phyloP scores from a whole-genome alignment of 2,888 invertebrate species.

The Limnephilus marmoratus region DNA sequence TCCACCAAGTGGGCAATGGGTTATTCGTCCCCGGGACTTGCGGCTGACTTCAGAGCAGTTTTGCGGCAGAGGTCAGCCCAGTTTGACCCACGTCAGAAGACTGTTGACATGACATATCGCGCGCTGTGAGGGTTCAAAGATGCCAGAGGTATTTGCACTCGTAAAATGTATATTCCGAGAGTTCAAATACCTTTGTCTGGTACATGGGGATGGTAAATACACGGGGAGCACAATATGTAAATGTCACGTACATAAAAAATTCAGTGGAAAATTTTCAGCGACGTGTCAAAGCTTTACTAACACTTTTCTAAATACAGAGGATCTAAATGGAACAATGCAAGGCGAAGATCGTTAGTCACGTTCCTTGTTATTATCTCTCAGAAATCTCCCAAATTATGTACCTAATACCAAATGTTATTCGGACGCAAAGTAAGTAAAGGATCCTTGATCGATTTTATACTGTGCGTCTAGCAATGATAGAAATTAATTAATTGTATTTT shows the following conservation, averaged over 20 bases:
- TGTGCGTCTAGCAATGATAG: no score
- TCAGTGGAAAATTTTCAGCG: background rate
- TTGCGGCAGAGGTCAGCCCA: background rate
- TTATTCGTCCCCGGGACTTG: background rate
- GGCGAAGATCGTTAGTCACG: no score
- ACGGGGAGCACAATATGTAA: background rate
- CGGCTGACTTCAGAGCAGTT: slow-evolving; percentile 1
- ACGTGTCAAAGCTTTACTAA: background rate
- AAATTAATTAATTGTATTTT: no score
- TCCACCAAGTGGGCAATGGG: background rate
- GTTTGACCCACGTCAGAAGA: slow-evolving; percentile 34
- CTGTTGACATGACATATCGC: slow-evolving; percentile 36
- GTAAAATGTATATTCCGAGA: slow-evolving; percentile 4
- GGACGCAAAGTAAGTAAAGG: no score
- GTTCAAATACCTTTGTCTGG: background rate
- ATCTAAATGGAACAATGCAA: no score
- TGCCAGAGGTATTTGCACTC: slow-evolving; percentile 14
- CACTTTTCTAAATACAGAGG: background rate
- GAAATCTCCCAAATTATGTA: no score
- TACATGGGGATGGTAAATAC: background rate
- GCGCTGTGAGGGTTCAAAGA: slow-evolving; percentile 25
- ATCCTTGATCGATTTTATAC: no score
- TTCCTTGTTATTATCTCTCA: no score
- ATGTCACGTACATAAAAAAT: background rate
- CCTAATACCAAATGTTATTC: no score